Evolutionary conservation across 2,888 invertebrate species (phyloP), one percentile per base, ranked within the genome.

Genomic region (Timandra comae): DNA sequence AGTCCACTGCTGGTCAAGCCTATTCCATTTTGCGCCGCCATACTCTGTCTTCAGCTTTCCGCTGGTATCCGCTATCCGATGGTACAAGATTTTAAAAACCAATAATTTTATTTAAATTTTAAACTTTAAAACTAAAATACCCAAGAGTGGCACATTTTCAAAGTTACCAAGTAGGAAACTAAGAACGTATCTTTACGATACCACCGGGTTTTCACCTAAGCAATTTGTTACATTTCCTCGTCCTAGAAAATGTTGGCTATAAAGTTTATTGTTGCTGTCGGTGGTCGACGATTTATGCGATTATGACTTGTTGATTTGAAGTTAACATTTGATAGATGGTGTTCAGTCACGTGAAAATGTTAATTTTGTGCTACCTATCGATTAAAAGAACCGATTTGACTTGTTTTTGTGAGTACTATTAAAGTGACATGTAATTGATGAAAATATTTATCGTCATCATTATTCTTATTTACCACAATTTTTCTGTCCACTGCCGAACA

Each of bases 171-270:
- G 52, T 56, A 58, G 58, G 51, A 63, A 64, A 63, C 64, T 65
- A 56, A 57, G 61, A 63, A 52, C 39, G 58, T 51, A 60, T 65
- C 63, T 72, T 70, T 73, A 73, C 64, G 65, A 61, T 56, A 59
- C 73, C 67, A 45, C 52, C 33, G 74, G 72, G 73, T 63, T 59
- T 69, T 63, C 63, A 70, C 69, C 67, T 67, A 55, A 52, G 58
- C 63, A 60, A 65, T 51, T 48, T 46, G 44, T 45, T 39, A 41
- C 43, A 45, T 45, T 53, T 52, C 49, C 51, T 50, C 47, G 48
- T 55, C 44, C 50, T 46, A 51, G 52, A 53, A 61, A 62, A 57
- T 52, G 47, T 46, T 44, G 11, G 47, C 49, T 38, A 46, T 52
- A 52, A 56, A 56, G 41, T 58, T 58, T 53, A 55, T 54, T 48